These are phyloP conservation scores for Aleiodes sp. DNA, from an alignment of 1,140 invertebrate genomes.

Conservation along the genomic window DNA sequence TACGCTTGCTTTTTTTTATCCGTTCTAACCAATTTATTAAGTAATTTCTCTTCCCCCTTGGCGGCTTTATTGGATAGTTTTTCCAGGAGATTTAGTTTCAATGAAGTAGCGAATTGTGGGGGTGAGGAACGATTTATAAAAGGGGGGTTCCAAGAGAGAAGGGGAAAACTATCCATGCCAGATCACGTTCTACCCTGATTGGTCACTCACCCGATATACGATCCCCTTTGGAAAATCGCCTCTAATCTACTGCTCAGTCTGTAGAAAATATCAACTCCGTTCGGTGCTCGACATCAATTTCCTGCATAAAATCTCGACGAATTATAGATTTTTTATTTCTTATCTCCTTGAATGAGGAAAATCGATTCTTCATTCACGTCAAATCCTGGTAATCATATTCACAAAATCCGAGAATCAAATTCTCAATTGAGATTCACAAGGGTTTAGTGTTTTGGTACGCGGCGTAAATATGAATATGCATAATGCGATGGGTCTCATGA, in stretches of 20 bases:
- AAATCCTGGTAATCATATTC: no score
- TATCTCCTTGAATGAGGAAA: no score
- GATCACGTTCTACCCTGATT: slow-evolving; percentile 15
- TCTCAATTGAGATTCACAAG: not conserved
- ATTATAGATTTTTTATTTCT: no score
- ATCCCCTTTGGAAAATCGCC: not conserved
- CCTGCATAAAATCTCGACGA: not conserved
- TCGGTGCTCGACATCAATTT: not conserved
- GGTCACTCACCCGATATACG: slow-evolving; percentile 9
- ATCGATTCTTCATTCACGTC: no score
- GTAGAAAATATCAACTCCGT: not conserved
- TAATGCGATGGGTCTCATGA: slow-evolving; percentile 24
- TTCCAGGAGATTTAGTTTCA: slow-evolving; percentile 4
- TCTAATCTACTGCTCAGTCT: not conserved
- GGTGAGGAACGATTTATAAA: slow-evolving; percentile 10
- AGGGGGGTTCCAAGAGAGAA: no score
- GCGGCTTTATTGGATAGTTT: not conserved
- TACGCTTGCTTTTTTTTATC: slow-evolving; percentile 1
- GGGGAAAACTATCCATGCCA: not conserved
- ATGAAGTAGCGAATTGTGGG: not conserved
- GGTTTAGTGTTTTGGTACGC: not conserved
- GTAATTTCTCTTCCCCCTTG: no score
- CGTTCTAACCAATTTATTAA: not conserved
- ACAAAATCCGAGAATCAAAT: no score
- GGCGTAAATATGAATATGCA: not conserved